Percentiles rank a stretch among this genome's conserved stretches.
Conservation (phyloP, 2,797 vertebrate species). For the Syngnathus acus region DNA sequence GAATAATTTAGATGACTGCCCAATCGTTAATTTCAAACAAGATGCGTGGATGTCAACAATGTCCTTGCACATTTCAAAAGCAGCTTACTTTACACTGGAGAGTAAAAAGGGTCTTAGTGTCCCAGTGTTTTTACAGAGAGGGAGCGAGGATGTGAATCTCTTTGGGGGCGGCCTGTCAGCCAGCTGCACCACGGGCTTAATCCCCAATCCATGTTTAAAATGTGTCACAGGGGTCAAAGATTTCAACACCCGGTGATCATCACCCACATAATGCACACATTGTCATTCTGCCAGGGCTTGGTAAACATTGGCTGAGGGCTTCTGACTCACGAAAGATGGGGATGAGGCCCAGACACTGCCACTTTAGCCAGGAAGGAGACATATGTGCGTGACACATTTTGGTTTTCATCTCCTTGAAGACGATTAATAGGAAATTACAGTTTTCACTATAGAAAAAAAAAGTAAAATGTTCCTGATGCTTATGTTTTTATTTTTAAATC, state of each 20-base stretch:
- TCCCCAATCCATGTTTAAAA: slow-evolving; percentile 61
- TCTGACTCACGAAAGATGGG: slow-evolving; percentile 5
- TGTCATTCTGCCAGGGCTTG: slow-evolving; percentile 49
- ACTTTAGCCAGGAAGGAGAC: slow-evolving; percentile 1
- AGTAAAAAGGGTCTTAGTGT: slow-evolving; percentile 6
- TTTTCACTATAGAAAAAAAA: not conserved
- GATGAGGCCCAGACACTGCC: slow-evolving; percentile 6
- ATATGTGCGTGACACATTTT: not conserved
- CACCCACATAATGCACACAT: slow-evolving; percentile 54
- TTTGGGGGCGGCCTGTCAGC: slow-evolving; percentile 43
- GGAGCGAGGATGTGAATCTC: slow-evolving; percentile 27
- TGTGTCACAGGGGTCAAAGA: slow-evolving; percentile 58
- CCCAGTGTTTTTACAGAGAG: slow-evolving; percentile 13
- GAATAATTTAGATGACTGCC: not conserved
- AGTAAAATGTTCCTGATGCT: not conserved
- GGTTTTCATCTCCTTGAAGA: not conserved
- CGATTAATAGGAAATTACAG: not conserved
- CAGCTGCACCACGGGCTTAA: slow-evolving; percentile 49
- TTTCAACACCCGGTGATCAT: slow-evolving; percentile 51
- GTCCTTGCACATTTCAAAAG: not conserved
- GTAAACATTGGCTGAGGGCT: slow-evolving; percentile 33
- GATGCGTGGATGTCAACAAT: slow-evolving; percentile 1
- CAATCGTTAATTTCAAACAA: not conserved
- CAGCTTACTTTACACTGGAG: slow-evolving; percentile 6
- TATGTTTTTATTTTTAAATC: not conserved